Conservation (phyloP, 23 tunicate genomes). For the Diplosoma virens region DNA sequence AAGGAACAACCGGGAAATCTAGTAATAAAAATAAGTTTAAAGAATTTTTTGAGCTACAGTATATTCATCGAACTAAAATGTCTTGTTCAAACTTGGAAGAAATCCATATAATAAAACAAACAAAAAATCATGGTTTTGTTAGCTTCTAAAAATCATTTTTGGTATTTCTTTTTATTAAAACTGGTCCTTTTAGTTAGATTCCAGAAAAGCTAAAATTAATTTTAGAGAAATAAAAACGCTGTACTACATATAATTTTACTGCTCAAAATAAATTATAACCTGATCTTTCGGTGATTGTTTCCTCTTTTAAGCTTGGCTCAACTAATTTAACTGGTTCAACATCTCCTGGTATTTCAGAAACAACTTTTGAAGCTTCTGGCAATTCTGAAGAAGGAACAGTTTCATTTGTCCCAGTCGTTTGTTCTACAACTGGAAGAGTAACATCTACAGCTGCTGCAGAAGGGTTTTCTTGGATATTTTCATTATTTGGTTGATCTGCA, state of each 20-base stretch:
- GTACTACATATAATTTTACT: too few species aligned
- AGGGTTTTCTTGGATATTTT: not conserved
- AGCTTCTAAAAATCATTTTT: not conserved
- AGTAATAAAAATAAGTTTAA: not conserved
- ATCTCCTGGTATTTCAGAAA: not conserved
- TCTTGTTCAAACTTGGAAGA: too few species aligned
- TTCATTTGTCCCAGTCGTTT: conserved; percentile 1
- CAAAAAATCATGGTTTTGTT: too few species aligned
- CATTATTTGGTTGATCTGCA: not conserved
- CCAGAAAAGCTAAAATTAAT: not conserved
- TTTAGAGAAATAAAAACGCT: not conserved
- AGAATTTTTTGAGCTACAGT: not conserved
- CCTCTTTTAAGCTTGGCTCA: conserved; percentile 48
- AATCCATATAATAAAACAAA: too few species aligned
- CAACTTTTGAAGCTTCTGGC: not conserved
- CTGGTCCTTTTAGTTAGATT: not conserved
- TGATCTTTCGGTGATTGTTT: conserved; percentile 45
- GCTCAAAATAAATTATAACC: not conserved
- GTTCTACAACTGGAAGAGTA: not conserved
- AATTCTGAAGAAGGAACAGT: not conserved
- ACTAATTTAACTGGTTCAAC: conserved; percentile 4
- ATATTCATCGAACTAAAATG: too few species aligned
- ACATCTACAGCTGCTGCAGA: not conserved
- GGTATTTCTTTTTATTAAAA: not conserved
- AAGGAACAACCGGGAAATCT: conserved; percentile 46